Conservation (phyloP, 2,797 vertebrate genomes). For the Chloroceryle amazona region DNA sequence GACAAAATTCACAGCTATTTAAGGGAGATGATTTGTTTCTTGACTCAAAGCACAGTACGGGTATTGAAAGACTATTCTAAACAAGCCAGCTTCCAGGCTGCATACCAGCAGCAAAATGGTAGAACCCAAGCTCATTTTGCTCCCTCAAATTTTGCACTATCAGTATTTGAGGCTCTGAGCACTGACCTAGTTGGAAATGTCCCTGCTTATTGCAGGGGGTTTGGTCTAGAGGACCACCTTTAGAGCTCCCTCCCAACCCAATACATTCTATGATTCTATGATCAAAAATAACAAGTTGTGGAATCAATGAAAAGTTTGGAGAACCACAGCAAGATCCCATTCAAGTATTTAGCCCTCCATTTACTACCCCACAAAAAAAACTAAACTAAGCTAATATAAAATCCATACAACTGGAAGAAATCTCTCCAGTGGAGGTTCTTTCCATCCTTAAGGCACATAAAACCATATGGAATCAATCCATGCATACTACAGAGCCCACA, state of each 20-base stretch:
- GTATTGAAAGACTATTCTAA: not conserved
- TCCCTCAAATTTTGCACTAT: not conserved
- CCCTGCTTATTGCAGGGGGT: too few relatives aligned
- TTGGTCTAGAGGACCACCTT: too few relatives aligned
- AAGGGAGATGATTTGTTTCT: not conserved
- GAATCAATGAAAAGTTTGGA: not conserved
- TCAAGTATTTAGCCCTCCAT: not conserved
- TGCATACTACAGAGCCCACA: not conserved
- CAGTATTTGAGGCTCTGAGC: too few relatives aligned
- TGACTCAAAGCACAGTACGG: not conserved
- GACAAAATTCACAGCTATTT: slow-evolving; percentile 49
- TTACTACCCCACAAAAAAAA: not conserved
- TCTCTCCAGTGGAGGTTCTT: not conserved
- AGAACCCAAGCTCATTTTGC: not conserved
- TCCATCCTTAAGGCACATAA: not conserved
- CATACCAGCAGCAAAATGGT: not conserved
- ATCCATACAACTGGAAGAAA: not conserved
- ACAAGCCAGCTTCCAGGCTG: not conserved
- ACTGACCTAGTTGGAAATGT: too few relatives aligned
- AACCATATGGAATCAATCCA: not conserved
- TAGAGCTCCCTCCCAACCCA: too few relatives aligned
- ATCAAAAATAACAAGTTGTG: not conserved
- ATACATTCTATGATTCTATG: too few relatives aligned
- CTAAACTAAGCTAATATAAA: too few relatives aligned
- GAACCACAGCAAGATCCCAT: not conserved